Evolutionary conservation across 2,888 invertebrate genomes (phyloP).

Genomic region (Lamellibrachia columna): DNA sequence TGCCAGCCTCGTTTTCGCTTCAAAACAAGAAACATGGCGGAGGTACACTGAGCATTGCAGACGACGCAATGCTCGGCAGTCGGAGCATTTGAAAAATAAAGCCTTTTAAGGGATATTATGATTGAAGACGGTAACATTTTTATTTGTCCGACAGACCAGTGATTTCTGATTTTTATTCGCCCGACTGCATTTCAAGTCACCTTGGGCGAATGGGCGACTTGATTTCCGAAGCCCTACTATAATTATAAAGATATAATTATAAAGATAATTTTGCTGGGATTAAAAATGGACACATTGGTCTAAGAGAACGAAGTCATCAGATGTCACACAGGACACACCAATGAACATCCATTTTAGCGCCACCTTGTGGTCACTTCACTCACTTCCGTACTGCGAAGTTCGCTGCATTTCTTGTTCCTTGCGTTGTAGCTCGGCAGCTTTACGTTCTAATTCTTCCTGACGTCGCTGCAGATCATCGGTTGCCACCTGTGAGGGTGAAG

Average conservation of each 20-base stretch:
- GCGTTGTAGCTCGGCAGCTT: constrained; percentile 87
- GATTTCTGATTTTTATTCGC: too few relatives aligned
- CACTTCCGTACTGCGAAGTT: constrained; percentile 33
- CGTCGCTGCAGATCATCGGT: constrained; percentile 65
- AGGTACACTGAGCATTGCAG: too few relatives aligned
- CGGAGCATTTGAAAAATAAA: too few relatives aligned
- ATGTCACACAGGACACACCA: background rate
- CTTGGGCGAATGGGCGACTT: too few relatives aligned
- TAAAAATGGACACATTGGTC: background rate
- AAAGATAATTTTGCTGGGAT: background rate
- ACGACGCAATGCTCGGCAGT: too few relatives aligned
- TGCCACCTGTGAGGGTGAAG: constrained; percentile 71
- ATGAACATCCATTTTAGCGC: background rate
- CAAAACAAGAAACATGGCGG: too few relatives aligned
- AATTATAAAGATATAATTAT: background rate
- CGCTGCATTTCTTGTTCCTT: constrained; percentile 79
- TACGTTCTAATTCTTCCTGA: constrained; percentile 82
- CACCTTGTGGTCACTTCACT: background rate
- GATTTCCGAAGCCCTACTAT: too few relatives aligned
- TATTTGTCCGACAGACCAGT: too few relatives aligned
- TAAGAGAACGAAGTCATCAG: background rate
- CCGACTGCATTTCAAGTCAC: too few relatives aligned
- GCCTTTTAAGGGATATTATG: too few relatives aligned
- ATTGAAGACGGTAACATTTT: too few relatives aligned
- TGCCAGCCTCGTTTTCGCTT: too few relatives aligned